These are phyloP conservation scores for Phoxinus phoxinus DNA, from an alignment of 2,113 vertebrate genomes.

Conservation along the genomic window DNA sequence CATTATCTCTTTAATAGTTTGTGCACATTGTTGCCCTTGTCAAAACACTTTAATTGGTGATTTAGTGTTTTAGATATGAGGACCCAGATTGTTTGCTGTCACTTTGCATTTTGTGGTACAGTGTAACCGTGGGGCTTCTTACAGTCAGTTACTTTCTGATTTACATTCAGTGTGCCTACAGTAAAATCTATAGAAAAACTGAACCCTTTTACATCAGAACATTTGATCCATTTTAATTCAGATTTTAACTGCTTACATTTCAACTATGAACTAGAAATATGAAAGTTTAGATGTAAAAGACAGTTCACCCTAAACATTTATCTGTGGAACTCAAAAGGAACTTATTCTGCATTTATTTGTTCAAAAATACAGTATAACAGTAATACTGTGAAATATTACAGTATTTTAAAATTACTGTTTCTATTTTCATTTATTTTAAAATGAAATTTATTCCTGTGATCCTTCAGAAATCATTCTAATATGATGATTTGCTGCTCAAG, in stretches of 20 bases:
- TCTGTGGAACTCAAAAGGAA: not conserved
- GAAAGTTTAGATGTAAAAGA: not conserved
- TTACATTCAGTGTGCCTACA: not conserved
- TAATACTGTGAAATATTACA: not conserved
- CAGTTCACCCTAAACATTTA: not conserved
- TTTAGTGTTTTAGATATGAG: conserved; percentile 5
- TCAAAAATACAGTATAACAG: not conserved
- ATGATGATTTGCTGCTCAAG: no score
- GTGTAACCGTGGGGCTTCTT: not conserved
- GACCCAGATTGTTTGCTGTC: conserved; percentile 30
- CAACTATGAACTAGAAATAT: not conserved
- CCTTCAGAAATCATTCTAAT: no score
- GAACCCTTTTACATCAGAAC: not conserved
- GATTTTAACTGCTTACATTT: not conserved
- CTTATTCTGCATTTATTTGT: not conserved
- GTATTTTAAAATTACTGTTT: not conserved
- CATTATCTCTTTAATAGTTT: conserved; percentile 32
- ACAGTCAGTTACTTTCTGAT: not conserved
- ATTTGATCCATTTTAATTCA: not conserved
- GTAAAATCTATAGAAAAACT: not conserved
- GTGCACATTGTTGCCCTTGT: conserved; percentile 23
- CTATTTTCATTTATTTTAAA: not conserved
- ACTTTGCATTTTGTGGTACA: conserved; percentile 31
- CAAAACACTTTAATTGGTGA: conserved; percentile 37
- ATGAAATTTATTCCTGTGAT: no score